A percentile compares a stretch with the other conserved stretches of the same genome.
Conservation (phyloP, 2,888 invertebrate genomes). For the Laothoe populi region DNA sequence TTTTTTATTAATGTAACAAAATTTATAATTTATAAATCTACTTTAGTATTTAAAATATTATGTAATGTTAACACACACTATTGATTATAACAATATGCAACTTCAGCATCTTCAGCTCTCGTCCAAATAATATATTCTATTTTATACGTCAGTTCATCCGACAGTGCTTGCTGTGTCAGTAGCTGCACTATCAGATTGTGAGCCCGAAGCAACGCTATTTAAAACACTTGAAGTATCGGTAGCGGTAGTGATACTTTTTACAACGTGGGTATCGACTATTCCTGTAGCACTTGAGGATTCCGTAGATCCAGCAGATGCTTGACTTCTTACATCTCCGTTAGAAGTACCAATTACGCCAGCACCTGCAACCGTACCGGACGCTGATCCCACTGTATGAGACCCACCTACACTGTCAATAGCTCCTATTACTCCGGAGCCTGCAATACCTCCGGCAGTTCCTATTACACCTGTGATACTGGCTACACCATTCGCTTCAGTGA, state of each 20-base stretch:
- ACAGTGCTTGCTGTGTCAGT: not conserved
- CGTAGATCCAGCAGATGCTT: not conserved
- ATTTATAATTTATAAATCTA: not conserved
- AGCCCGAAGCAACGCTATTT: not conserved
- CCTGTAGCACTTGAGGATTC: not conserved
- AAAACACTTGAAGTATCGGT: conserved; percentile 6
- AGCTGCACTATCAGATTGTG: not conserved
- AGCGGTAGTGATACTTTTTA: conserved; percentile 10
- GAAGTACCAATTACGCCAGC: not conserved
- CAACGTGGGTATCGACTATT: not conserved
- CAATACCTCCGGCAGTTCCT: not conserved
- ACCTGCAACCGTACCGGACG: not conserved
- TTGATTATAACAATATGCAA: not conserved
- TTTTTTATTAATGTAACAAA: not conserved
- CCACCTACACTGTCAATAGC: conserved; percentile 2
- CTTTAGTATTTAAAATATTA: too few species aligned
- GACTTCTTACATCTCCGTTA: not conserved
- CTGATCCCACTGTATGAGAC: not conserved
- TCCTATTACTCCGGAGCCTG: not conserved
- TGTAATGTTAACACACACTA: not conserved
- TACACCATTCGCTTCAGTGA: not conserved
- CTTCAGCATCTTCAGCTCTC: too few species aligned
- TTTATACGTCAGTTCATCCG: not conserved
- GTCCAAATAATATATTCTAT: not conserved
- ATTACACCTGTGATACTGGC: not conserved